Conservation (phyloP, 2,888 invertebrate genomes). For the Heliconius erato region DNA sequence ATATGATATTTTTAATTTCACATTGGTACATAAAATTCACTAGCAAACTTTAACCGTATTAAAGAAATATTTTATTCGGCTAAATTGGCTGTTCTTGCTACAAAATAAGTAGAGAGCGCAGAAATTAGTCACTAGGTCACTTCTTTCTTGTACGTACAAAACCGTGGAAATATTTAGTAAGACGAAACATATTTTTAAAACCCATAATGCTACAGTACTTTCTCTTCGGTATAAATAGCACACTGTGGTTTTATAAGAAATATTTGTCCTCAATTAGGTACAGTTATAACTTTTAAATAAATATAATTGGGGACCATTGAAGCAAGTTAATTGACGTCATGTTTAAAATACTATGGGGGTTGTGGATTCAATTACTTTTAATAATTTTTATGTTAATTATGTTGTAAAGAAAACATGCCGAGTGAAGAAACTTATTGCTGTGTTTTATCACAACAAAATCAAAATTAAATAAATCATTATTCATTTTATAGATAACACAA, state of each 20-base stretch:
- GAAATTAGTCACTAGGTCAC: neutral
- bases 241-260: constrained; percentile 15
- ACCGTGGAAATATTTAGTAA: neutral
- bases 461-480: no score
- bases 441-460: neutral
- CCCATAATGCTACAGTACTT: constrained; percentile 3
- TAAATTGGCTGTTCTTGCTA: no score
- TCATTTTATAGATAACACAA: no score
- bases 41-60: no score
- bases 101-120: neutral
- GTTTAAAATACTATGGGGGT: neutral
- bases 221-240: constrained; percentile 9
- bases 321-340: neutral
- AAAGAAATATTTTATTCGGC: no score
- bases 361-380: neutral
- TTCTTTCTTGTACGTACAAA: neutral
- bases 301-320: constrained; percentile 4
- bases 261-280: constrained; percentile 1
- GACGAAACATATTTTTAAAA: neutral
- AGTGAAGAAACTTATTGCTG: neutral
- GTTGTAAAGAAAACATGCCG: neutral
- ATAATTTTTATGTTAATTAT: neutral
- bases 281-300: neutral
- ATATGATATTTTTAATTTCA: neutral
- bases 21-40: no score